A percentile compares a stretch with the other conserved stretches of the same genome.
phyloP scores from a whole-genome alignment of 92 coral and sea anemone genomes.

The Bergia sp. region DNA sequence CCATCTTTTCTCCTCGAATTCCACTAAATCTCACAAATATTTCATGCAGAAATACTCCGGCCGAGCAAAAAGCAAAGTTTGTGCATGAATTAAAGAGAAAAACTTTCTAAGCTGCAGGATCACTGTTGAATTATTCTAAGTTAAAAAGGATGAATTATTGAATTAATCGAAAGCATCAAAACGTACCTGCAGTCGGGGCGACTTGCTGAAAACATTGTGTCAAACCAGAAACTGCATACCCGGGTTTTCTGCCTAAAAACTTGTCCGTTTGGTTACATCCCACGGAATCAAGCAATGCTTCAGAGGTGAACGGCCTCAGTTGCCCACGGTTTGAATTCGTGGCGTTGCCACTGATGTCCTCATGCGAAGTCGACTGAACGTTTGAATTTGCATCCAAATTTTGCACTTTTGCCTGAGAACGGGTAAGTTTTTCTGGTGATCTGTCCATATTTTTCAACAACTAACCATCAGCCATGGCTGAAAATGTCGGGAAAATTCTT shows the following conservation, averaged over 20 bases:
- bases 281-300: constrained; percentile 31
- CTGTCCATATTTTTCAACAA: constrained; percentile 69
- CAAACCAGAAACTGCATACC: constrained; percentile 25
- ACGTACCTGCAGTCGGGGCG: constrained; percentile 36
- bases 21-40: constrained; percentile 2
- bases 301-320: constrained; percentile 29
- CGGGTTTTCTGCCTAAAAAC: constrained; percentile 35
- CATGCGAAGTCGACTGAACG: constrained; percentile 52
- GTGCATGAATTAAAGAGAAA: neutral
- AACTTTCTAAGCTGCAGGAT: constrained; percentile 18
- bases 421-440: constrained; percentile 81
- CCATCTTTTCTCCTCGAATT: neutral
- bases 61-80: neutral
- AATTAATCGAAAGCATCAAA: constrained; percentile 2
- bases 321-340: constrained; percentile 44
- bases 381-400: constrained; percentile 74
- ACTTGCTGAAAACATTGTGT: constrained; percentile 33
- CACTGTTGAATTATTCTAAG: constrained; percentile 23
- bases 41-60: neutral
- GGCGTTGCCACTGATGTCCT: constrained; percentile 38
- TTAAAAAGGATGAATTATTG: constrained; percentile 33
- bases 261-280: constrained; percentile 34
- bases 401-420: constrained; percentile 84
- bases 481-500: constrained; percentile 66
- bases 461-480: constrained; percentile 51